phyloP scores from a whole-genome alignment of 35 echinoderm and acorn worm species.

The Hemicentrotus pulcherrimus region DNA sequence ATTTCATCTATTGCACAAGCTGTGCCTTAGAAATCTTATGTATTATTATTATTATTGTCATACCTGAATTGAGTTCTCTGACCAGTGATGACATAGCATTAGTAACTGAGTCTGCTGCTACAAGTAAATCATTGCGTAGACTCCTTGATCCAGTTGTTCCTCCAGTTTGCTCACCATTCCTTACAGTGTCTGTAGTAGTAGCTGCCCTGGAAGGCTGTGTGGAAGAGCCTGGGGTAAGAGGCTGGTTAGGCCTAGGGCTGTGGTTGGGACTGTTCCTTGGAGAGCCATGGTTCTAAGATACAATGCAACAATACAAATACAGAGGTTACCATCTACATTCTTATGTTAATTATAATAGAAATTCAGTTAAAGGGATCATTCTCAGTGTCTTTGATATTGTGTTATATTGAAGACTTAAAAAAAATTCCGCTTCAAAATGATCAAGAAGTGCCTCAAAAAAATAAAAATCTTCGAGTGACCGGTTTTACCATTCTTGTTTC shows the following conservation, averaged over 20 bases:
- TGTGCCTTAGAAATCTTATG: too few relatives aligned
- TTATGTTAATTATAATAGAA: too few relatives aligned
- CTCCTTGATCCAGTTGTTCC: conserved; percentile 70
- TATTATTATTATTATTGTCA: too few relatives aligned
- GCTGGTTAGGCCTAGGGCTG: conserved; percentile 66
- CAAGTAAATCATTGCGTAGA: conserved; percentile 88
- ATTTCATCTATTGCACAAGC: too few relatives aligned
- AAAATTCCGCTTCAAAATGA: too few relatives aligned
- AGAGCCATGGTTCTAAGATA: conserved; percentile 87
- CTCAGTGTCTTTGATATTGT: too few relatives aligned
- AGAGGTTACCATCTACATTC: too few relatives aligned
- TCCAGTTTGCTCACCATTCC: conserved; percentile 55
- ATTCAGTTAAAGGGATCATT: too few relatives aligned
- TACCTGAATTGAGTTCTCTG: conserved; percentile 92
- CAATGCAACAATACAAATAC: not conserved
- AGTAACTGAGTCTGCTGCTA: conserved; percentile 94
- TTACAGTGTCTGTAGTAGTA: conserved; percentile 43
- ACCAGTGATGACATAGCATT: conserved; percentile 99
- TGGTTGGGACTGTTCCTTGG: conserved; percentile 87
- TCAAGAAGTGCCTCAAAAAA: too few relatives aligned
- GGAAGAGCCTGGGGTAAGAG: conserved; percentile 28
- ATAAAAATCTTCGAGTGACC: too few relatives aligned
- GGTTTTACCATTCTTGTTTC: too few relatives aligned
- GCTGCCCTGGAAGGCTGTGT: conserved; percentile 44
- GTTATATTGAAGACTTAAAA: too few relatives aligned